These are phyloP conservation scores for Catagonus wagneri DNA, from an alignment of 2,113 vertebrate species.

Conservation along the genomic window DNA sequence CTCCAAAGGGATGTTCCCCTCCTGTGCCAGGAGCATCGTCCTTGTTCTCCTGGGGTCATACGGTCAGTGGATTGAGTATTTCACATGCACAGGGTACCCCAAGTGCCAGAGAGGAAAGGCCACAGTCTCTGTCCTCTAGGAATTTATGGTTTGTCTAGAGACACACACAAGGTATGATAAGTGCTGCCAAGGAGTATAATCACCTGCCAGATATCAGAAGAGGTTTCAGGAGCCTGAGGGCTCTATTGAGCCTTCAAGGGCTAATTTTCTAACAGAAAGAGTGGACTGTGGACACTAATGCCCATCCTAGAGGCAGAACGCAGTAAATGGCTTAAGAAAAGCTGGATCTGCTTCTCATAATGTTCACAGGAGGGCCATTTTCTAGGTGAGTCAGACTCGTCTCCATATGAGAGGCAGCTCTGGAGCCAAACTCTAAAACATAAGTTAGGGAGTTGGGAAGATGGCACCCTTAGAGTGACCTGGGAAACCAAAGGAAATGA, in stretches of 20 bases:
- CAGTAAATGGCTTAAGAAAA: slow-evolving; percentile 38
- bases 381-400: neutral
- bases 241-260: neutral
- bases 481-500: slow-evolving; percentile 6
- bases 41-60: neutral
- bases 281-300: neutral
- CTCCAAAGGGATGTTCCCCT: neutral
- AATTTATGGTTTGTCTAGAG: slow-evolving; percentile 4
- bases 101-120: neutral
- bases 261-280: slow-evolving; percentile 59
- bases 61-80: neutral
- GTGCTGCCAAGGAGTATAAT: neutral
- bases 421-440: neutral
- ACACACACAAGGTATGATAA: neutral
- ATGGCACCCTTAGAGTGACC: neutral
- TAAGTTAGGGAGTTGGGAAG: neutral
- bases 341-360: neutral
- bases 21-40: neutral
- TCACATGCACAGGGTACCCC: neutral
- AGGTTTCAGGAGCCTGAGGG: neutral
- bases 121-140: neutral
- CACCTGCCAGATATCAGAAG: neutral
- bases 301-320: slow-evolving; percentile 37
- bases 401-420: neutral
- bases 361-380: neutral